A percentile compares a stretch with the other conserved stretches of the same genome.
phyloP scores from a whole-genome alignment of 2,888 invertebrate species.

The Cerceris rybyensis region DNA sequence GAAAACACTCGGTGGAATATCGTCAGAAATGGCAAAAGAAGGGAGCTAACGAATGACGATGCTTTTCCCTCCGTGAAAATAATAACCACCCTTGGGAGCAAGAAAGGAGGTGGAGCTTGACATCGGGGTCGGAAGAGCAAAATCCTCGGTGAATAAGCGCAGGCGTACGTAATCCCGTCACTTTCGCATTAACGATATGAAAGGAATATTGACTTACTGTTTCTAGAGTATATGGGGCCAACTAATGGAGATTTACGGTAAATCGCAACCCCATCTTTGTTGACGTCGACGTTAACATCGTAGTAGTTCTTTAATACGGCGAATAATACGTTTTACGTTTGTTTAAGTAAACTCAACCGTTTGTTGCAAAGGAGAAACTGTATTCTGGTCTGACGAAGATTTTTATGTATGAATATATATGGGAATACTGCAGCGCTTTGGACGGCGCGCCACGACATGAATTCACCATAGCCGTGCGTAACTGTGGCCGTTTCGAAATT shows the following conservation, averaged over 20 bases:
- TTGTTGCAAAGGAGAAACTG: conserved; percentile 17
- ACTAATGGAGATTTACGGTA: conserved; percentile 63
- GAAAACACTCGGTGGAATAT: conserved; percentile 39
- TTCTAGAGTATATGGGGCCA: conserved; percentile 37
- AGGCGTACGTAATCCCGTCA: conserved; percentile 61
- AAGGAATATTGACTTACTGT: conserved; percentile 66
- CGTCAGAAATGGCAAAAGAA: conserved; percentile 25
- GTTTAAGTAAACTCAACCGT: conserved; percentile 27
- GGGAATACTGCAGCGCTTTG: background rate
- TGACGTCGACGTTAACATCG: conserved; percentile 9
- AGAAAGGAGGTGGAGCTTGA: background rate
- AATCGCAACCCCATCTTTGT: conserved; percentile 17
- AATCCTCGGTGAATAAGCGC: conserved; percentile 57
- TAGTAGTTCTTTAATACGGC: conserved; percentile 40
- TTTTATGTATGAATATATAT: background rate
- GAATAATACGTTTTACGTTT: conserved; percentile 39
- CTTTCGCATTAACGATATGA: conserved; percentile 64
- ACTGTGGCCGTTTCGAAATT: conserved; percentile 41
- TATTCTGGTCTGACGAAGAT: background rate
- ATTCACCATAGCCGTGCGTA: conserved; percentile 33
- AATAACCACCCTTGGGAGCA: conserved; percentile 45
- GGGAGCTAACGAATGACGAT: conserved; percentile 56
- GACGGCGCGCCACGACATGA: background rate
- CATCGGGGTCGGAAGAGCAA: conserved; percentile 24
- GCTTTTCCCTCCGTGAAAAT: conserved; percentile 48